phyloP scores from a whole-genome alignment of 2,113 vertebrate species.

The Entelurus aequoreus region DNA sequence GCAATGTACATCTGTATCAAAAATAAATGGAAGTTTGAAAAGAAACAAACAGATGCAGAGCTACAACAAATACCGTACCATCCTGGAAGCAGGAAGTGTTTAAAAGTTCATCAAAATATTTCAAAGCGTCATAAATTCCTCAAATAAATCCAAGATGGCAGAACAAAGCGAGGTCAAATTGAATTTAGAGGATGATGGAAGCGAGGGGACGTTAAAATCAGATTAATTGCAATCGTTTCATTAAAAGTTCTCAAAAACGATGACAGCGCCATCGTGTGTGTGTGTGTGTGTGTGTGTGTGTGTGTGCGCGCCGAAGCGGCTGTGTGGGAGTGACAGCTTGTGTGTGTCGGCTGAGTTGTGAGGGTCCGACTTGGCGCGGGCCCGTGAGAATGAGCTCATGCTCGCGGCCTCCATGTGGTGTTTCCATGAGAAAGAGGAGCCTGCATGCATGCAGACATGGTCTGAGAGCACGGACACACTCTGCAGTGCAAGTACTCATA shows the following conservation, averaged over 20 bases:
- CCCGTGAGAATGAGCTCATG: slow-evolving; percentile 77
- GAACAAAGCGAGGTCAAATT: neutral
- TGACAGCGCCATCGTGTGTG: slow-evolving; percentile 41
- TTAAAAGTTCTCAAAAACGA: slow-evolving; percentile 26
- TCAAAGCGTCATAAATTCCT: neutral
- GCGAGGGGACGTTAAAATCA: neutral
- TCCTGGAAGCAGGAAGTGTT: neutral
- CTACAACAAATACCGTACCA: neutral
- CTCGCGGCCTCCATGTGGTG: slow-evolving; percentile 67
- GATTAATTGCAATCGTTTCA: neutral
- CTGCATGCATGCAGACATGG: slow-evolving; percentile 61
- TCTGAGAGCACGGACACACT: slow-evolving; percentile 64
- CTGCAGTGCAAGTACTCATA: no score
- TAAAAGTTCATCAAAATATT: neutral
- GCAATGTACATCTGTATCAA: no score
- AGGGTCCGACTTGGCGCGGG: slow-evolving; percentile 74
- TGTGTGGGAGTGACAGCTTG: slow-evolving; percentile 51
- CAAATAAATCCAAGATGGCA: neutral
- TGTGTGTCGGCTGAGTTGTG: slow-evolving; percentile 47
- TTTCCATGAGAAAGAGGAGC: slow-evolving; percentile 78
- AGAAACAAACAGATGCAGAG: no score
- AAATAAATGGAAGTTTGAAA: no score
- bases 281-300: slow-evolving; percentile 34
- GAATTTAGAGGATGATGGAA: neutral
- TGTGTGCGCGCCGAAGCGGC: slow-evolving; percentile 40